Conservation (phyloP, 1,140 invertebrate genomes). For the Pentalonia nigronervosa region DNA sequence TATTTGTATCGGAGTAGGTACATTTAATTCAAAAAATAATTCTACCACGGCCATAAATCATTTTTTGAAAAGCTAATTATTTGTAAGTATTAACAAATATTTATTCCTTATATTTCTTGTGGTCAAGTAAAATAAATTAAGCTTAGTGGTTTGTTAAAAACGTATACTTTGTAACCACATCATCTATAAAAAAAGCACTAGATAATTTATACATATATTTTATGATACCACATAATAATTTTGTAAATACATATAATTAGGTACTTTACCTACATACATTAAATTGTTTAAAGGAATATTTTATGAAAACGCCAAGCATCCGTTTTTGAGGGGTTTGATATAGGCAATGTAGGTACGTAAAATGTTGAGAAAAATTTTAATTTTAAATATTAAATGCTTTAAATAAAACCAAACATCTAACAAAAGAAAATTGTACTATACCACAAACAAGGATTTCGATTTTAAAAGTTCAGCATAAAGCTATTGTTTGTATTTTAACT, state of each 20-base stretch:
- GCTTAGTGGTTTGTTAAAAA: not conserved
- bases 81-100: not conserved
- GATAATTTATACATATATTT: not conserved
- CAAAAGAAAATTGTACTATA: not conserved
- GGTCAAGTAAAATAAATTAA: not conserved
- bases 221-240: not conserved
- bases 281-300: not conserved
- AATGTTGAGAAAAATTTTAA: not conserved
- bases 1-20: not conserved
- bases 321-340: not conserved
- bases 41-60: not conserved
- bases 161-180: not conserved
- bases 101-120: not conserved
- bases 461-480: not conserved
- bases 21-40: not conserved
- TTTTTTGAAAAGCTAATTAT: not conserved
- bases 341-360: not conserved
- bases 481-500: not conserved
- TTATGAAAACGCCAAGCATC: not conserved
- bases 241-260: not conserved
- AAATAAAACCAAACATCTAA: not conserved
- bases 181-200: not conserved
- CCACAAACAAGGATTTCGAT: not conserved
- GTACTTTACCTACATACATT: too few species aligned
- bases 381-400: too few species aligned